phyloP scores from a whole-genome alignment of 2,113 vertebrate genomes.

The Tachycineta bicolor region DNA sequence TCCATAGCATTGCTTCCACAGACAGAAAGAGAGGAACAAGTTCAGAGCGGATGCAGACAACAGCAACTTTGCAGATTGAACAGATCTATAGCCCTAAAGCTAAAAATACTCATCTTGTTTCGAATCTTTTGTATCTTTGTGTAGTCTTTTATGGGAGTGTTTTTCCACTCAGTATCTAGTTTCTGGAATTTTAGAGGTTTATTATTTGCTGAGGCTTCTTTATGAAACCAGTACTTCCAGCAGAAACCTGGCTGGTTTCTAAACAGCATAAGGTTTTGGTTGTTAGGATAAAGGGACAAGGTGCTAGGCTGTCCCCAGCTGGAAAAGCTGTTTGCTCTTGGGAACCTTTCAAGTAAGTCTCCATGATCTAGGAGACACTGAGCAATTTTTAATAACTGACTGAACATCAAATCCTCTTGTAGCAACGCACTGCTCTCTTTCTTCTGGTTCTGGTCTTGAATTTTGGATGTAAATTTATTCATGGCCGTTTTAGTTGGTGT shows the following conservation, averaged over 20 bases:
- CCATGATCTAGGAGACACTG: neutral
- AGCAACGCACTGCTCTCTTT: neutral
- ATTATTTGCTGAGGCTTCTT: neutral
- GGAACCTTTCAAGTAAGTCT: neutral
- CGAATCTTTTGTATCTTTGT: neutral
- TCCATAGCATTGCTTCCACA: neutral
- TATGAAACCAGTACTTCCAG: neutral
- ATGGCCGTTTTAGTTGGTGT: neutral
- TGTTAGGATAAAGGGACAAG: neutral
- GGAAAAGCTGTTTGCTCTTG: neutral
- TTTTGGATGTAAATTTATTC: slow-evolving; percentile 31
- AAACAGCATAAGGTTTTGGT: neutral
- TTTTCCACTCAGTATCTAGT: neutral
- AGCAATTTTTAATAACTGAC: neutral
- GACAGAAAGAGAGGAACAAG: neutral
- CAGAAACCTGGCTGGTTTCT: neutral
- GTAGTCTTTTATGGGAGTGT: neutral
- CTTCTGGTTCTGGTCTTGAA: neutral
- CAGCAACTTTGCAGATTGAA: neutral
- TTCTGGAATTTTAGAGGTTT: neutral
- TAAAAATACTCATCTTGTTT: neutral
- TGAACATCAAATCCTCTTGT: neutral
- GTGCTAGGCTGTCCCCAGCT: neutral
- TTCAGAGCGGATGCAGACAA: neutral
- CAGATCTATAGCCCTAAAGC: neutral